Evolutionary conservation across 92 coral and sea anemone genomes (phyloP).

Genomic region (Muricea muricata): DNA sequence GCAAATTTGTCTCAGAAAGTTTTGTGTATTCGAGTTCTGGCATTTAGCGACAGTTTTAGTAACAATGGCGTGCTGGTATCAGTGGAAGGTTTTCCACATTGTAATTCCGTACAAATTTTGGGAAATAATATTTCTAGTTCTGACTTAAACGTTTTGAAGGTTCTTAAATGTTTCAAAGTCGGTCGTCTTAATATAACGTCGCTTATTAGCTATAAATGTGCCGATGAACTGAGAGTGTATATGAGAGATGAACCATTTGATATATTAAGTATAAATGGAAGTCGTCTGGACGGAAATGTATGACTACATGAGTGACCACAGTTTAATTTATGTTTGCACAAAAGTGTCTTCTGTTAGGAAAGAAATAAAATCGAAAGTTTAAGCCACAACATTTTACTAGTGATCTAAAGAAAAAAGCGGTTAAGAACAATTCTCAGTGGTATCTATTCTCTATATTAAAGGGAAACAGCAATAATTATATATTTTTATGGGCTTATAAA

Average conservation of each 20-base stretch:
- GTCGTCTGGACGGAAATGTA: constrained; percentile 31
- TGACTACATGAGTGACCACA: too few relatives aligned
- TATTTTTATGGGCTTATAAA: too few relatives aligned
- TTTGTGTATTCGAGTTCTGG: constrained; percentile 25
- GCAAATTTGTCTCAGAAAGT: constrained; percentile 11
- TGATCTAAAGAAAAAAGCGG: too few relatives aligned
- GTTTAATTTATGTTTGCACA: too few relatives aligned
- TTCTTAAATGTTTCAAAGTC: background rate
- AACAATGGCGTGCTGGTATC: background rate
- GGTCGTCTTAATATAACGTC: constrained; percentile 45
- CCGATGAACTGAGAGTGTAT: constrained; percentile 39
- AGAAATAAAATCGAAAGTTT: too few relatives aligned
- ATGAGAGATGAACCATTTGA: constrained; percentile 26
- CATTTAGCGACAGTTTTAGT: too few relatives aligned
- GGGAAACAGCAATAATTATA: too few relatives aligned
- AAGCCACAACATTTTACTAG: too few relatives aligned
- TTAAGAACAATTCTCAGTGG: too few relatives aligned
- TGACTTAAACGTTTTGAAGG: constrained; percentile 14
- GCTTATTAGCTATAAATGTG: constrained; percentile 17
- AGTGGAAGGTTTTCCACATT: background rate
- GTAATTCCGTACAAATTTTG: background rate
- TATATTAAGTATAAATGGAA: constrained; percentile 48
- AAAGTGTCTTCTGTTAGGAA: too few relatives aligned
- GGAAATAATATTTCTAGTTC: constrained; percentile 6
- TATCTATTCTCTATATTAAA: too few relatives aligned